A percentile compares a stretch with the other conserved stretches of the same genome.
Conservation (phyloP, 2,797 vertebrate genomes). For the Phataginus tetradactyla region DNA sequence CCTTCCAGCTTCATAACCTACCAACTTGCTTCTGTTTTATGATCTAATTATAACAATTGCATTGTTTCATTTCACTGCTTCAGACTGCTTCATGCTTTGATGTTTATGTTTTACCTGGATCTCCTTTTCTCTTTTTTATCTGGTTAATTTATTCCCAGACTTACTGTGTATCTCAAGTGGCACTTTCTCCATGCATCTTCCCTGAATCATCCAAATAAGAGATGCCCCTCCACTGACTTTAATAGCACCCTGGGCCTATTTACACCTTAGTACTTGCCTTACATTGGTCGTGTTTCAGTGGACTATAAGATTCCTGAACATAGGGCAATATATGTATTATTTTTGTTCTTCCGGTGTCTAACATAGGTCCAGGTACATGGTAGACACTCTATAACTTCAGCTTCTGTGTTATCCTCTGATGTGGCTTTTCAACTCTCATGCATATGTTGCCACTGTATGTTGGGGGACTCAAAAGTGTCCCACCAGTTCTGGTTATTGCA, state of each 20-base stretch:
- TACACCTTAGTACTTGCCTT: background rate
- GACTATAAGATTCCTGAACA: background rate
- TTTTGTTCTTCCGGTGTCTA: background rate
- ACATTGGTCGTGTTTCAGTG: background rate
- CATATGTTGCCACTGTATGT: background rate
- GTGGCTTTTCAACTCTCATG: background rate
- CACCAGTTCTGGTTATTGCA: background rate
- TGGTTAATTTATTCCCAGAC: background rate
- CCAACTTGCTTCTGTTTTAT: background rate
- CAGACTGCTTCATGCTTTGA: background rate
- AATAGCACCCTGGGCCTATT: fast-evolving
- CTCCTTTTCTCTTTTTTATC: background rate
- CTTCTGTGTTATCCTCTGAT: background rate
- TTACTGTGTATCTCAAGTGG: background rate
- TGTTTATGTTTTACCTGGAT: background rate
- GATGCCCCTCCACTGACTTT: background rate
- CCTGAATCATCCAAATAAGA: background rate
- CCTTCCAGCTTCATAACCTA: background rate
- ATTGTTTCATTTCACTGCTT: background rate
- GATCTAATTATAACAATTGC: background rate
- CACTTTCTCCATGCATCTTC: background rate
- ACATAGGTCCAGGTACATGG: background rate
- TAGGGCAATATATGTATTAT: background rate
- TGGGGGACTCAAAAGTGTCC: background rate
- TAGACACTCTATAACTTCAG: background rate